phyloP scores from a whole-genome alignment of 2,113 vertebrate species.

The Prionailurus viverrinus region DNA sequence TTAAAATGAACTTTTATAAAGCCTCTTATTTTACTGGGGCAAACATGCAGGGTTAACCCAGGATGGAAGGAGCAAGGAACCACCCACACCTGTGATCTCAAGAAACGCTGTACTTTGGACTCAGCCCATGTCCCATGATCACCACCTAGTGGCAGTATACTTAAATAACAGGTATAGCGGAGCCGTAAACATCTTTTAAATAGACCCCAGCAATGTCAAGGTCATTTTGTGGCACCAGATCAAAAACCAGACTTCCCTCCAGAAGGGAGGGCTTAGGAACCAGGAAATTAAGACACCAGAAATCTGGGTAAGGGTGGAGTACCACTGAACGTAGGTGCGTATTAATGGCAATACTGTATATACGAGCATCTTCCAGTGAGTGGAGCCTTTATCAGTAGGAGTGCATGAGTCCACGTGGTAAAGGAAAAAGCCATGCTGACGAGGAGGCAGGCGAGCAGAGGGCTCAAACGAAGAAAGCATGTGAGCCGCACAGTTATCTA shows the following conservation, averaged over 20 bases:
- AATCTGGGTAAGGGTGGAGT: not conserved
- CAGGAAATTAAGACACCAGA: not conserved
- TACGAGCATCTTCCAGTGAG: not conserved
- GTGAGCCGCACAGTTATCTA: not conserved
- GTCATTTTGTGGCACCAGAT: not conserved
- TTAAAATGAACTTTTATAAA: not conserved
- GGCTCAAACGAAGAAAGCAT: not conserved
- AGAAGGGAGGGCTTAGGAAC: not conserved
- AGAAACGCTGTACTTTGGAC: not conserved
- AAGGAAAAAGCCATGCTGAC: not conserved
- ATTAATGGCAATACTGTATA: not conserved
- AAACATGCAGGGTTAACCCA: not conserved
- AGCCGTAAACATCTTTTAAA: not conserved
- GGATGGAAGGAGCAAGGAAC: not conserved
- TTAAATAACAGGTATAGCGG: not conserved
- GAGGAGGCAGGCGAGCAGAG: not conserved
- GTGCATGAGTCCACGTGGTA: rapidly evolving
- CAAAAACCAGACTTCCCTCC: not conserved
- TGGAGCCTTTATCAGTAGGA: not conserved
- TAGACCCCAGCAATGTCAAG: not conserved
- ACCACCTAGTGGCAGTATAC: not conserved
- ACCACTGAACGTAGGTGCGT: not conserved
- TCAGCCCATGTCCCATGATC: not conserved
- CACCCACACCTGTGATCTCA: not conserved
- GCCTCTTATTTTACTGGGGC: not conserved